A percentile compares a stretch with the other conserved stretches of the same genome.
These are phyloP conservation scores for Hylaea fasciaria DNA, from an alignment of 2,888 invertebrate species.

Conservation along the genomic window DNA sequence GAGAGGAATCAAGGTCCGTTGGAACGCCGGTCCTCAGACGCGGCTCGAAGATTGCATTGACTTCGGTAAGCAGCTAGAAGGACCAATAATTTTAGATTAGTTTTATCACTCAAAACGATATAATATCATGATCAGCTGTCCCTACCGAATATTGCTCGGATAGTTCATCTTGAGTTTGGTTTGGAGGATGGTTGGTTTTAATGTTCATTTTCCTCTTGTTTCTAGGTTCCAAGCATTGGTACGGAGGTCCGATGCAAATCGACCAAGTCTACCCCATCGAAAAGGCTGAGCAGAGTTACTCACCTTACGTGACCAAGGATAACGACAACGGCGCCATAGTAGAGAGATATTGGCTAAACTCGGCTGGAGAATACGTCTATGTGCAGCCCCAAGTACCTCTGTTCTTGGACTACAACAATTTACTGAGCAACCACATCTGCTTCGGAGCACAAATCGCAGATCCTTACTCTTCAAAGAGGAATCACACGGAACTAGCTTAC, in stretches of 20 bases:
- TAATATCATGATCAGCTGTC: too few species aligned
- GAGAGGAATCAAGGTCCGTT: conserved; percentile 67
- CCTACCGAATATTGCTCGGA: too few species aligned
- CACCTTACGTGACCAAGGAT: conserved; percentile 83
- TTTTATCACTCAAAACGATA: too few species aligned
- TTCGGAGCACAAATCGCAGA: conserved; percentile 82
- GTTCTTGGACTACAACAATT: conserved; percentile 88
- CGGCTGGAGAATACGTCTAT: conserved; percentile 87
- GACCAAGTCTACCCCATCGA: conserved; percentile 87
- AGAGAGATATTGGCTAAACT: conserved; percentile 90
- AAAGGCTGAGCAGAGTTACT: conserved; percentile 75
- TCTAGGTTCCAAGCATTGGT: conserved; percentile 85
- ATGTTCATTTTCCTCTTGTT: background rate
- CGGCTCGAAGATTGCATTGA: conserved; percentile 80
- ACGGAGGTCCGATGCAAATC: conserved; percentile 86
- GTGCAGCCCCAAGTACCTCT: conserved; percentile 87
- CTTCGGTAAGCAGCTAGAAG: conserved; percentile 62
- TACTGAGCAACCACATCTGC: conserved; percentile 81
- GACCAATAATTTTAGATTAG: too few species aligned
- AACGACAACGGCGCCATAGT: conserved; percentile 83
- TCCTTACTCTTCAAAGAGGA: conserved; percentile 79
- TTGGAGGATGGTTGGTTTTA: too few species aligned
- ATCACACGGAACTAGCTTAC: conserved; percentile 81
- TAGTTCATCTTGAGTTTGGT: too few species aligned
- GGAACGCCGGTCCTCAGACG: conserved; percentile 59